These are phyloP conservation scores for Paedocypris sp. DNA, from an alignment of 2,113 vertebrate species.

Conservation along the genomic window DNA sequence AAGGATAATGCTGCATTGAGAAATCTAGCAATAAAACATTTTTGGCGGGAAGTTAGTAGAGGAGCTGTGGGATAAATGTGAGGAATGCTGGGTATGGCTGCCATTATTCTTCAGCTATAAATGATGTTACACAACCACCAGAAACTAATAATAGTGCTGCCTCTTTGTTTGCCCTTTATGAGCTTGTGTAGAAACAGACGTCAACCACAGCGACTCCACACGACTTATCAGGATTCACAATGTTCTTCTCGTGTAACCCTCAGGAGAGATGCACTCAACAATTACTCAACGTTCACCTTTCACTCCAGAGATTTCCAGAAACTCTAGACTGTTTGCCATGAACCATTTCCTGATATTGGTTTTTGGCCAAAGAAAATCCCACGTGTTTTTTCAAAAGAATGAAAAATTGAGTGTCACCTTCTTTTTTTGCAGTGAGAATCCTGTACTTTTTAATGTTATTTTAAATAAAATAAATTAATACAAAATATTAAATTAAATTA, in stretches of 20 bases:
- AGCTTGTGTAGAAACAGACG: conserved; percentile 11
- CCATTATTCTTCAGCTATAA: conserved; percentile 9
- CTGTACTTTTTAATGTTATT: too few species aligned
- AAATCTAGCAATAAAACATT: conserved; percentile 8
- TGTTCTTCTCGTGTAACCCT: background rate
- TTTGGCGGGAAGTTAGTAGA: background rate
- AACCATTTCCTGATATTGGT: background rate
- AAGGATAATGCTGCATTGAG: background rate
- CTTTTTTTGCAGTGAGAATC: too few species aligned
- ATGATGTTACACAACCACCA: conserved; percentile 14
- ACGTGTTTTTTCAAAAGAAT: too few species aligned
- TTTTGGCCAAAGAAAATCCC: too few species aligned
- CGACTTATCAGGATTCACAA: background rate
- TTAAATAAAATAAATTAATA: too few species aligned
- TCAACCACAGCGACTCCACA: background rate
- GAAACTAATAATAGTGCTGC: conserved; percentile 17
- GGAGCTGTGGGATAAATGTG: background rate
- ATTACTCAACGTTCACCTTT: background rate
- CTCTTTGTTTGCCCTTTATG: background rate
- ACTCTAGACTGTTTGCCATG: background rate
- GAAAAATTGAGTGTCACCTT: too few species aligned
- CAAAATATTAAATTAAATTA: too few species aligned
- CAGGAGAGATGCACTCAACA: background rate
- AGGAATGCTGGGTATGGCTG: background rate
- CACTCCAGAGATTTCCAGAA: background rate